Percentiles rank a stretch among this genome's conserved stretches.
These are phyloP conservation scores for Noturus placidus DNA, from an alignment of 2,113 vertebrate genomes.

Conservation along the genomic window DNA sequence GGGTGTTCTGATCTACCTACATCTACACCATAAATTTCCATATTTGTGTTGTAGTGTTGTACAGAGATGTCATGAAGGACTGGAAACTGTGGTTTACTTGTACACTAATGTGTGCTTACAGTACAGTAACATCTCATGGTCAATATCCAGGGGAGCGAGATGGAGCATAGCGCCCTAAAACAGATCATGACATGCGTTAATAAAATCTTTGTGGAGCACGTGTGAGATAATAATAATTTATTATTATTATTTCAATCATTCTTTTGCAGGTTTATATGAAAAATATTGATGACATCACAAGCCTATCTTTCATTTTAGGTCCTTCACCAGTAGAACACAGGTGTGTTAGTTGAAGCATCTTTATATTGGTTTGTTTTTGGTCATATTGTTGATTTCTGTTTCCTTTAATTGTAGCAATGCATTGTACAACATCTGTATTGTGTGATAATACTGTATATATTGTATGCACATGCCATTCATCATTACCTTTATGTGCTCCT, in stretches of 20 bases:
- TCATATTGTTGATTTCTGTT: background rate
- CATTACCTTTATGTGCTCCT: background rate
- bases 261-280: background rate
- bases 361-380: background rate
- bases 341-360: background rate
- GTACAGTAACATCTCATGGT: background rate
- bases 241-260: background rate
- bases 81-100: background rate
- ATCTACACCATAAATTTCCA: background rate
- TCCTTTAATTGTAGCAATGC: background rate
- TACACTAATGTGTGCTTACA: background rate
- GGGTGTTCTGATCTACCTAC: background rate
- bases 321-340: background rate
- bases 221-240: background rate
- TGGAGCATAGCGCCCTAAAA: background rate
- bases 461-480: no score
- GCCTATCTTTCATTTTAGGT: background rate
- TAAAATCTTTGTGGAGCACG: background rate
- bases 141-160: background rate
- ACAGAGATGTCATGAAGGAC: background rate
- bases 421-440: background rate
- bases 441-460: background rate
- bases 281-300: no score
- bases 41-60: background rate
- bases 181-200: background rate